Evolutionary conservation across 2,797 vertebrate genomes (phyloP), one percentile per base, ranked within the genome.

Genomic region (Siniperca scherzeri): DNA sequence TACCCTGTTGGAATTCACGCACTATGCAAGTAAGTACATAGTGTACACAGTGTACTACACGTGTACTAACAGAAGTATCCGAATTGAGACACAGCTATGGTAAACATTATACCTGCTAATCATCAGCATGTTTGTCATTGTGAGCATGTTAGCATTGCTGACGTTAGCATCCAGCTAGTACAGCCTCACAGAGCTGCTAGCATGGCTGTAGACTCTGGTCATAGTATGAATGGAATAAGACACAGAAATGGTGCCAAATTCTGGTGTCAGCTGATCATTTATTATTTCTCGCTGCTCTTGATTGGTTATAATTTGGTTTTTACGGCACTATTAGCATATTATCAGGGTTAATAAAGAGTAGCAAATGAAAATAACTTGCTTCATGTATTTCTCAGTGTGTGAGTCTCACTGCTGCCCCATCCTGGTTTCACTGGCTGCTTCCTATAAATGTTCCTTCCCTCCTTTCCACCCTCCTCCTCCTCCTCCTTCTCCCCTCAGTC

Each of bases 391-490:
- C 42, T 70, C 22, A n/a, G 64, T 21, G 38, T 57, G 36, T 25
- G 64, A 13, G 70, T 16, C 78, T 84, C 83, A 83, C 62, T 90
- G 80, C 87, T 85, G 82, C 87, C 83, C 71, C 91, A 48, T 7
- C 30, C 70, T 85, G 85, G 68, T 67, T 60, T 27, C 42, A 22
- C 57, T 56, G n/a, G 40, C 74, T 48, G 48, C 64, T 64, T 52
- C 53, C 40, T 72, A 14, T 25, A 70, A 62, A 61, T 13, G 38
- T 42, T 65, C 67, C 71, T 38, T 57, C 33, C 70, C 70, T 70
- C 48, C 52, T 33, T n/a, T 12, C 57, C 70, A 56, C 27, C 60
- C 48, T 64, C 69, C 52, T 30, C 38, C 65, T 50, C 48, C 7
- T 50, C 46, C 46, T 48, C 48, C 7, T 50, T 17, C 46, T 48